Percentiles rank a stretch among this genome's conserved stretches.
Conservation (phyloP, 2,797 vertebrate genomes). For the Propithecus deckenii region DNA sequence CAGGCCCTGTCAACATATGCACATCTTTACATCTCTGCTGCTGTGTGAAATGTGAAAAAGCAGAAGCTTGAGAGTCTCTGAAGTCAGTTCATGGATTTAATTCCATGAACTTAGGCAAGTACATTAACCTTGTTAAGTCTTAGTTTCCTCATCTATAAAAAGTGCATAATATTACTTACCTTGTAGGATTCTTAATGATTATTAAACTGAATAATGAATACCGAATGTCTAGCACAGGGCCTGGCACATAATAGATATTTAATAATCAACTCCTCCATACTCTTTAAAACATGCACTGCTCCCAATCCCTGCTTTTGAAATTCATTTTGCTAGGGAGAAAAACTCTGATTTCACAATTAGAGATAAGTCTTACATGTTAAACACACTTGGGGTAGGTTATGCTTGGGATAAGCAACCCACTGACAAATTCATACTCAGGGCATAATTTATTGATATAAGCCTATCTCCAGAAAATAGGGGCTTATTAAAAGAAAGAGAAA, state of each 20-base stretch:
- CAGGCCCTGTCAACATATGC: neutral
- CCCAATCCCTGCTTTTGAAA: neutral
- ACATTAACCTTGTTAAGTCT: neutral
- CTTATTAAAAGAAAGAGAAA: neutral
- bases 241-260: neutral
- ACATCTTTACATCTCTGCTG: neutral
- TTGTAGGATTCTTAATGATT: neutral
- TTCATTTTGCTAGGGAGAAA: neutral
- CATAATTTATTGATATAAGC: neutral
- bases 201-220: neutral
- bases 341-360: neutral
- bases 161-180: neutral
- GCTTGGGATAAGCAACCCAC: neutral
- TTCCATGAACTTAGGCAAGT: neutral
- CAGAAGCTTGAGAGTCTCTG: neutral
- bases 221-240: neutral
- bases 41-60: neutral
- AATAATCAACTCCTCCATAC: neutral
- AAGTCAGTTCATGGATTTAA: neutral
- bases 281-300: neutral
- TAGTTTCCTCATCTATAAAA: neutral
- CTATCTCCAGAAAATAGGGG: conserved; percentile 12
- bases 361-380: neutral
- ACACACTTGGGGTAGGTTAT: neutral
- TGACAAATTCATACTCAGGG: neutral